A percentile compares a stretch with the other conserved stretches of the same genome.
Conservation (phyloP, 1,140 invertebrate genomes). For the Andricus grossulariae region DNA sequence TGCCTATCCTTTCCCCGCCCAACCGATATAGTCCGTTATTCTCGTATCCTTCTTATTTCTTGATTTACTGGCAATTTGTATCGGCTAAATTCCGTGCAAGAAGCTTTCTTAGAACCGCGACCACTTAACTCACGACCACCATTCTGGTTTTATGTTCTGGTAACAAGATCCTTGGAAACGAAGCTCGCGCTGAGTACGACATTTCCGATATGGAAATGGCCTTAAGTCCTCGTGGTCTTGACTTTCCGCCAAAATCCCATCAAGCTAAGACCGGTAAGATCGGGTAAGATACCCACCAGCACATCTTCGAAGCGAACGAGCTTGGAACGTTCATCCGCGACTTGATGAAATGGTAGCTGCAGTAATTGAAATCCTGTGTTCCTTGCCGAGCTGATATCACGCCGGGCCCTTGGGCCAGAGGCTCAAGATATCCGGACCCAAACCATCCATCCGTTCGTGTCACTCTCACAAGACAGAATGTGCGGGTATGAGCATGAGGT, state of each 20-base stretch:
- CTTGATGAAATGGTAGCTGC: conserved; percentile 19
- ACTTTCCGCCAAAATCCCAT: conserved; percentile 8
- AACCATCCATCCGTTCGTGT: conserved; percentile 10
- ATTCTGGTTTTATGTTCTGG: not conserved
- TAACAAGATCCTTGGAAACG: not conserved
- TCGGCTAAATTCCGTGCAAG: too few relatives aligned
- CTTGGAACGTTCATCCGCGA: not conserved
- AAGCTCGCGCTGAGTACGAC: conserved; percentile 6
- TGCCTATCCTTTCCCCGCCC: too few relatives aligned
- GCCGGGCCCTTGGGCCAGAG: conserved; percentile 17
- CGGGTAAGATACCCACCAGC: not conserved
- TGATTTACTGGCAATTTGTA: too few relatives aligned
- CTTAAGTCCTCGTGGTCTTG: not conserved
- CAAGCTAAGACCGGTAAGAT: not conserved
- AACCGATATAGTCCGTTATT: too few relatives aligned
- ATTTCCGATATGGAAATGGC: conserved; percentile 20
- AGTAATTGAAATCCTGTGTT: conserved; percentile 30
- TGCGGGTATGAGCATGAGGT: not conserved
- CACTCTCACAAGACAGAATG: not conserved
- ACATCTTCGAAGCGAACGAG: not conserved
- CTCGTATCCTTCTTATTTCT: too few relatives aligned
- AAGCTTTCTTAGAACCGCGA: too few relatives aligned
- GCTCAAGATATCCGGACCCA: not conserved
- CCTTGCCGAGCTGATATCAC: conserved; percentile 3
- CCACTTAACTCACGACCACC: too few relatives aligned